phyloP scores from a whole-genome alignment of 2,797 vertebrate genomes.

The Coilia nasus region DNA sequence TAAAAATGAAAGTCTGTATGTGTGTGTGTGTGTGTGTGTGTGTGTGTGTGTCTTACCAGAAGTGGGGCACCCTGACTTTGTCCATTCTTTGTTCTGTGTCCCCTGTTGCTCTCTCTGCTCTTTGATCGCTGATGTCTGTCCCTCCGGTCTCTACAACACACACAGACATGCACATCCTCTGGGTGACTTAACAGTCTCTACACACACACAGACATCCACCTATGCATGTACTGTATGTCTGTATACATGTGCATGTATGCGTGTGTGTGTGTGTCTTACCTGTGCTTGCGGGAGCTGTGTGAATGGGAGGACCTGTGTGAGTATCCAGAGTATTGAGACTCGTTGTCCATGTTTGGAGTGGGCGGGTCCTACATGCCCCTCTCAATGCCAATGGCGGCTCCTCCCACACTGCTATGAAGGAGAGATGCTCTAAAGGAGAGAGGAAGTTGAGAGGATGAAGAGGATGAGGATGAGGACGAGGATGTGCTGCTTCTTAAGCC shows the following conservation, averaged over 20 bases:
- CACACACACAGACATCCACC: background rate
- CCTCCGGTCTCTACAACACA: conserved; percentile 71
- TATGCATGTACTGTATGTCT: too few species aligned
- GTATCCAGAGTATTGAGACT: conserved; percentile 92
- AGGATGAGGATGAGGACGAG: background rate
- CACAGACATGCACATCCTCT: background rate
- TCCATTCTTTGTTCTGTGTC: conserved; percentile 14
- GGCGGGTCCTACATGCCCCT: conserved; percentile 69
- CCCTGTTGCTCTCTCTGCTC: conserved; percentile 72
- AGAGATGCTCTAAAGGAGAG: conserved; percentile 56
- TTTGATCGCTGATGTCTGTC: conserved; percentile 78
- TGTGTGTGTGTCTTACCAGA: conserved; percentile 50
- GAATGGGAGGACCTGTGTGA: conserved; percentile 93
- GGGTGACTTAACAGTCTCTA: too few species aligned
- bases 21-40: background rate
- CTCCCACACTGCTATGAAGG: conserved; percentile 63
- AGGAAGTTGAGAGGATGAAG: background rate
- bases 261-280: conserved; percentile 68
- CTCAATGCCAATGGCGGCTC: conserved; percentile 60
- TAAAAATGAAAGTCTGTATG: background rate
- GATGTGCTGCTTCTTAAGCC: too few species aligned
- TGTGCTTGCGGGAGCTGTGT: conserved; percentile 88
- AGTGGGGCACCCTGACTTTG: conserved; percentile 73
- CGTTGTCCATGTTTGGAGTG: conserved; percentile 90
- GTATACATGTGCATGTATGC: background rate